Evolutionary conservation across 2,888 invertebrate genomes (phyloP).

Genomic region (Phortica okadai): DNA sequence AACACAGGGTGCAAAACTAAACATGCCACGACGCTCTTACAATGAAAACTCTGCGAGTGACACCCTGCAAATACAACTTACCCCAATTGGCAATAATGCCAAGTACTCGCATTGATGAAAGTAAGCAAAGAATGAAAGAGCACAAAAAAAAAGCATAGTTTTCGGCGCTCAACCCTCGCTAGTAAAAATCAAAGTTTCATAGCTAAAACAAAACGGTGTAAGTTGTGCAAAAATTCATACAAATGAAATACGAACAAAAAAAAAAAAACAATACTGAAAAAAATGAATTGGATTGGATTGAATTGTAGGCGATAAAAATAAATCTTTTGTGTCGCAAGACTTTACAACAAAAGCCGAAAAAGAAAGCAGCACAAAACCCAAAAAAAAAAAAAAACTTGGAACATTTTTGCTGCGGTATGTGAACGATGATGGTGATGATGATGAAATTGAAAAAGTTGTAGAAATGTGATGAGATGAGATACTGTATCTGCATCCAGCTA

Average conservation of each 20-base stretch:
- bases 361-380: slow-evolving; percentile 46
- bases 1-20: not conserved
- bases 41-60: not conserved
- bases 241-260: slow-evolving; percentile 38
- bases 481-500: slow-evolving; percentile 4
- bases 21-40: not conserved
- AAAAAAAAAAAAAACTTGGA: slow-evolving; percentile 52
- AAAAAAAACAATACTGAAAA: slow-evolving; percentile 39
- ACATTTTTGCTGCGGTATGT: not conserved
- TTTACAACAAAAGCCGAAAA: slow-evolving; percentile 42
- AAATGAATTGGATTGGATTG: slow-evolving; percentile 65
- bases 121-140: slow-evolving; percentile 39
- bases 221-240: slow-evolving; percentile 14
- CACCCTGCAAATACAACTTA: slow-evolving; percentile 21
- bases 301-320: slow-evolving; percentile 75
- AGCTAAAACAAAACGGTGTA: not conserved
- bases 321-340: slow-evolving; percentile 57
- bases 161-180: not conserved
- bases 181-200: not conserved
- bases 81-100: slow-evolving; percentile 53
- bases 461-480: not conserved
- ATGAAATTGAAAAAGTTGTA: slow-evolving; percentile 6
- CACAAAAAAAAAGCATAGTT: slow-evolving; percentile 29
- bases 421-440: not conserved
- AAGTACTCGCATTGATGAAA: slow-evolving; percentile 53